Percentiles rank a stretch among this genome's conserved stretches.
phyloP scores from a whole-genome alignment of 2,888 invertebrate species.

The Diloba caeruleocephala region DNA sequence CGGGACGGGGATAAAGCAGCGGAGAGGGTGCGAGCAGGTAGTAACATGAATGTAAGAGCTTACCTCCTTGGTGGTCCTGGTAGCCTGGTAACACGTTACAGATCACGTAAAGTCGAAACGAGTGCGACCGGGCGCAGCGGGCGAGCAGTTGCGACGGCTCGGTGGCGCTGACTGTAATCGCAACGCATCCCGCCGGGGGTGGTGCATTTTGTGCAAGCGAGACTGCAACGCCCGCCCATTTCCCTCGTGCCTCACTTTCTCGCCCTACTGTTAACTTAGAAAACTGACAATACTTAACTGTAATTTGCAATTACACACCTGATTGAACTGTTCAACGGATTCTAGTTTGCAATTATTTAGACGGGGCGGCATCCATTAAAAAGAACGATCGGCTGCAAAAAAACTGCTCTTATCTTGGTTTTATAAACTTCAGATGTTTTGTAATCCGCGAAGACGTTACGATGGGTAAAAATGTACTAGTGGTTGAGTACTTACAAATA shows the following conservation, averaged over 20 bases:
- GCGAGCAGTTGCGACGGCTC: slow-evolving; percentile 79
- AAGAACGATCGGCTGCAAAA: slow-evolving; percentile 10
- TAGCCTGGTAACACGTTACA: slow-evolving; percentile 87
- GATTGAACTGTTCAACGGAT: slow-evolving; percentile 52
- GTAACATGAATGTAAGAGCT: slow-evolving; percentile 79
- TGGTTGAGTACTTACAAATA: slow-evolving; percentile 55
- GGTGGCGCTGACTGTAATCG: slow-evolving; percentile 82
- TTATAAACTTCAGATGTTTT: slow-evolving; percentile 19
- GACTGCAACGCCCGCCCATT: slow-evolving; percentile 87
- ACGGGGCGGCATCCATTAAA: not conserved
- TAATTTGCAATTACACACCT: slow-evolving; percentile 56
- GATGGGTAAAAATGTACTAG: slow-evolving; percentile 41
- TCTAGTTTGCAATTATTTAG: slow-evolving; percentile 24
- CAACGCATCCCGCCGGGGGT: slow-evolving; percentile 78
- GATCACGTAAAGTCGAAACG: slow-evolving; percentile 79
- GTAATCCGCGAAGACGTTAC: slow-evolving; percentile 24
- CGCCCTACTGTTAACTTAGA: slow-evolving; percentile 81
- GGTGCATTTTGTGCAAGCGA: slow-evolving; percentile 87
- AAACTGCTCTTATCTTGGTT: not conserved
- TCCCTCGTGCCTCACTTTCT: slow-evolving; percentile 86
- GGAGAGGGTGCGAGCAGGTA: slow-evolving; percentile 69
- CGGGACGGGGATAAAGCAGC: slow-evolving; percentile 66
- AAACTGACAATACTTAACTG: slow-evolving; percentile 66
- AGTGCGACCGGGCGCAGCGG: slow-evolving; percentile 66
- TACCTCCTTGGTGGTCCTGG: slow-evolving; percentile 79